Conservation (phyloP, 2,113 vertebrate genomes). For the Stegostoma tigrinum region DNA sequence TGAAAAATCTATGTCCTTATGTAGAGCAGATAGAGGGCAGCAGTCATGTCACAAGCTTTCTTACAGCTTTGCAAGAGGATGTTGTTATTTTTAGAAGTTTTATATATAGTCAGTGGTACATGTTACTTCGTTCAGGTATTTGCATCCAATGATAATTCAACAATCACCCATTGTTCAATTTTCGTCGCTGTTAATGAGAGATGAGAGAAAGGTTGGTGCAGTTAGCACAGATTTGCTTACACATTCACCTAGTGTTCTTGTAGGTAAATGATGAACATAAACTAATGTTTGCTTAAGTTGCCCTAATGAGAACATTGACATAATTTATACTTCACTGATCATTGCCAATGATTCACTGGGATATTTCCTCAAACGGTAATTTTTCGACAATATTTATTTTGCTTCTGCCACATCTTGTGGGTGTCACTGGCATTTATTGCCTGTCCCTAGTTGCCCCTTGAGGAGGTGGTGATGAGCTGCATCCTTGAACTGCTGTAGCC, state of each 20-base stretch:
- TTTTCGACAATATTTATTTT: neutral
- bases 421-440: too few relatives aligned
- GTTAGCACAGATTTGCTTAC: neutral
- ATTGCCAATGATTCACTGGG: neutral
- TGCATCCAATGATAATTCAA: neutral
- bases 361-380: neutral
- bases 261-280: neutral
- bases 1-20: neutral
- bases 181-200: neutral
- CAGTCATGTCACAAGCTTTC: neutral
- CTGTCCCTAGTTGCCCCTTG: too few relatives aligned
- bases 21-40: neutral
- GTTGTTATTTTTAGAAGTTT: conserved; percentile 12
- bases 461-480: too few relatives aligned
- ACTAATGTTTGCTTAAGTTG: neutral
- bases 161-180: neutral
- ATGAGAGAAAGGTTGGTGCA: neutral
- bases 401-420: too few relatives aligned
- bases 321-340: neutral
- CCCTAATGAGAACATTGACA: neutral
- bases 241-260: neutral
- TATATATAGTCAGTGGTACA: neutral
- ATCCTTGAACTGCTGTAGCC: too few relatives aligned
- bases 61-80: neutral
- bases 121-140: neutral